Evolutionary conservation across 2,888 invertebrate species (phyloP).

Genomic region (Callinectes sapidus): DNA sequence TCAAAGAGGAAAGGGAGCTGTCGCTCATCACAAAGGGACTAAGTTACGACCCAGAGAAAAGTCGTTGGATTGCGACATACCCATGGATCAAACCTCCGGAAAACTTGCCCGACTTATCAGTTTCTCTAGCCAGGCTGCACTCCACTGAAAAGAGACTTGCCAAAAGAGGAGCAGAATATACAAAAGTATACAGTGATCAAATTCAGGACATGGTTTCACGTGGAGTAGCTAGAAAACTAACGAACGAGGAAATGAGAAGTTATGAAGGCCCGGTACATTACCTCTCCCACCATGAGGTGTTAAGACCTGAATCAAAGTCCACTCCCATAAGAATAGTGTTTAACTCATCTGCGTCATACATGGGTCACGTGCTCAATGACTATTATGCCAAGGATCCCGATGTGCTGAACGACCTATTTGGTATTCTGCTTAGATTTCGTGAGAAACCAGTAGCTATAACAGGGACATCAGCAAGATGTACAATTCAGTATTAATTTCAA

Average conservation of each 20-base stretch:
- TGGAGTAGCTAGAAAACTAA: constrained; percentile 14
- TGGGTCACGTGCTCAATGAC: too few species aligned
- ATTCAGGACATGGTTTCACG: constrained; percentile 44
- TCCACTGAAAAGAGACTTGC: constrained; percentile 38
- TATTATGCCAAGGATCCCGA: too few species aligned
- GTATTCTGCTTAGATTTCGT: too few species aligned
- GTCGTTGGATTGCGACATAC: constrained; percentile 5
- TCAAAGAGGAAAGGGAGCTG: constrained; percentile 10
- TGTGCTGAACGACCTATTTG: too few species aligned
- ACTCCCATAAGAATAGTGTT: constrained; percentile 35
- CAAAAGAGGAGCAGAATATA: constrained; percentile 43
- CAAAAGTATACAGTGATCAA: constrained; percentile 35
- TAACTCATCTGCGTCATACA: constrained; percentile 33
- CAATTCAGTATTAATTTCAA: too few species aligned
- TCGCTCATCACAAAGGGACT: constrained; percentile 29
- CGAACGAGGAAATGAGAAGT: not conserved
- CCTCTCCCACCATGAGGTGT: not conserved
- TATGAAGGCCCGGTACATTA: constrained; percentile 39
- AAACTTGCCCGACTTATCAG: not conserved
- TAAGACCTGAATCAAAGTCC: constrained; percentile 30
- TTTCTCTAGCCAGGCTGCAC: constrained; percentile 12
- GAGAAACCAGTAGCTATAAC: too few species aligned
- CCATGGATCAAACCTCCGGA: constrained; percentile 33
- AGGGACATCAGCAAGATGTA: too few species aligned
- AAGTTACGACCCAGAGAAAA: not conserved